Evolutionary conservation across 1,140 invertebrate species (phyloP), one percentile per base, ranked within the genome.

Genomic region (Drosophila lowei): DNA sequence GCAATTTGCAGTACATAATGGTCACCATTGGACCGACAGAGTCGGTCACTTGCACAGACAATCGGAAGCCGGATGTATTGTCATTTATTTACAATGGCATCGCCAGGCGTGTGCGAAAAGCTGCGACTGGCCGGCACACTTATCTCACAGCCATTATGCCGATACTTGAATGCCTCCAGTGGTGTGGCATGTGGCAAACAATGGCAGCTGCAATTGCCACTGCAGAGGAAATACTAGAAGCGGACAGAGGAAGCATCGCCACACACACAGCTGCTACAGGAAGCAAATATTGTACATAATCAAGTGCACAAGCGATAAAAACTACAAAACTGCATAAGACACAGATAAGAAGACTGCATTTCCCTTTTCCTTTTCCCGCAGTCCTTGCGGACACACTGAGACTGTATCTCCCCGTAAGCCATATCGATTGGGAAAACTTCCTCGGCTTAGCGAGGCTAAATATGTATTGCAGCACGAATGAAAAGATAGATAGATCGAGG

Each of bases 1-100:
- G 21, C 42, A 23, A 18, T 64, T 46, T 68, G 50, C 34, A 44
- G 49, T 28, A 61, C 58, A 49, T 41, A 53, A 54, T 42, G 57
- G 25, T 38, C 25, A 62, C 46, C 23, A 47, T 44, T 38, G 28
- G 21, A 49, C n/a, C 25, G 50, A 47, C 60, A 63, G 30, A 38
- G 9, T 34, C 30, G 30, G 30, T 11, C 34, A 38, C 11, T 13
- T 13, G 11, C 34, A 38, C 42, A 11, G 47, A 50, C 55, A 65
- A 15, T 30, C 67, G 70, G 70, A 58, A 73, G 47, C 60, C 70
- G 71, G 71, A 73, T 73, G 71, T 73, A 73, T 73, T 73, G 71
- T 58, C 71, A 73, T 64, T 73, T 73, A 73, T 73, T 73, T 73
- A 73, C 71, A 72, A 73, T 38, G 71, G 38, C 48, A 52, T 43